Base-by-base conservation (phyloP, 2,888 invertebrate species). In the Chrysomela aeneicollis region DNA sequence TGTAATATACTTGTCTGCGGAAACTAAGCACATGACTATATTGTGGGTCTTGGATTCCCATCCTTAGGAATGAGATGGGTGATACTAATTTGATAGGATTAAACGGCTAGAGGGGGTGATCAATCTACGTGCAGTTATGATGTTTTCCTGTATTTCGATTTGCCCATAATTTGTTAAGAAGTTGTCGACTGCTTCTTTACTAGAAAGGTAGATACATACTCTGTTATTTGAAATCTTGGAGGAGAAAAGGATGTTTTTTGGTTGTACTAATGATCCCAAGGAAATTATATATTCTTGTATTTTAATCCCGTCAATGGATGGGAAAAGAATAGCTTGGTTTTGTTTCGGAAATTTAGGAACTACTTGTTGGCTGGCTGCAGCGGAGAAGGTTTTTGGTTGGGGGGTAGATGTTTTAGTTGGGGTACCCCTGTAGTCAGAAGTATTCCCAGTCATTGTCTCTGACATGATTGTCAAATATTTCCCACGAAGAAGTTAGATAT, bases 201-300 rank as follows among this genome's bases (percentile, higher is more conserved):
- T 70, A 1, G 46, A 47, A 8, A 71, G 54, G 47, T 68, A 73
- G 17, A 73, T 66, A 47, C 73, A 73, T 6, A 73, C 64, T 63
- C 72, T 17, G 19, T 53, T 52, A 8, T 60, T 53, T 4, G 52
- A 60, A 10, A 53, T 17, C 12, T 42, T 52, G 1, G 60, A 60
- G 6, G 30, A 6, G 6, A 46, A 52, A 3, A 51, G 15, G 2
- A 68, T 61, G 32, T 67, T 64, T 61, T 64, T 67, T 10, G 66
- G 64, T 1, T 49, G 19, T 12, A 67, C 30, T 17, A 63, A 19
- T 6, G 35, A 21, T 46, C 71, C 71, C 0, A 70, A 12, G 12
- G 35, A 15, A 5, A 54, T n/a, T 12, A 61, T 18, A 19, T 61
- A 61, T 8, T 61, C 61, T 15, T 51, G 32, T 26, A 26, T n/a